phyloP scores from a whole-genome alignment of 2,888 invertebrate genomes.

The Lasioglossum calceatum region DNA sequence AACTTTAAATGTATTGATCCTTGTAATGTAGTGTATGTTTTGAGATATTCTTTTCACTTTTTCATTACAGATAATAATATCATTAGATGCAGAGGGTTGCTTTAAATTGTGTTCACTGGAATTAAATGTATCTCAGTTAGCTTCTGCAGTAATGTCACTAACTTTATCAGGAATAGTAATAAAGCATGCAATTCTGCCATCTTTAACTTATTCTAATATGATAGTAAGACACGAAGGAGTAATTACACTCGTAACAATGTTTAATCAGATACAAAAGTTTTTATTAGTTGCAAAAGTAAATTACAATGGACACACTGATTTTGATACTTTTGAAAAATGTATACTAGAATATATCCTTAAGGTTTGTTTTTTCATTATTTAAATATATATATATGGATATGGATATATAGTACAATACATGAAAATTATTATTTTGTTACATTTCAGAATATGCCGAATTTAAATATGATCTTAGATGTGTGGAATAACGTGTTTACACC shows the following conservation, averaged over 20 bases:
- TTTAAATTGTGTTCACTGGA: constrained; percentile 85
- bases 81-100: constrained; percentile 77
- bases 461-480: constrained; percentile 78
- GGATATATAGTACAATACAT: not conserved
- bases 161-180: constrained; percentile 85
- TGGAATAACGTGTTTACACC: constrained; percentile 78
- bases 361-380: constrained; percentile 57
- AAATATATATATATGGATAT: not conserved
- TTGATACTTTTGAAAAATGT: constrained; percentile 54
- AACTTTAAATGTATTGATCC: not conserved
- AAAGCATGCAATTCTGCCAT: constrained; percentile 80
- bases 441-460: constrained; percentile 81
- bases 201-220: constrained; percentile 74
- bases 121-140: constrained; percentile 85
- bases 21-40: not conserved
- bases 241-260: constrained; percentile 83
- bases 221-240: constrained; percentile 81
- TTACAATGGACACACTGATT: constrained; percentile 56
- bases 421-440: not conserved
- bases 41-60: constrained; percentile 1
- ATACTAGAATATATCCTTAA: constrained; percentile 74
- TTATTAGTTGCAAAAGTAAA: constrained; percentile 56
- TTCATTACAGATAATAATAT: constrained; percentile 75
- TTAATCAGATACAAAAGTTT: constrained; percentile 83
- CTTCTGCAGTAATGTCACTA: constrained; percentile 85